These are phyloP conservation scores for Drosophila kurseongensis DNA, from an alignment of 1,140 invertebrate species.

Conservation along the genomic window DNA sequence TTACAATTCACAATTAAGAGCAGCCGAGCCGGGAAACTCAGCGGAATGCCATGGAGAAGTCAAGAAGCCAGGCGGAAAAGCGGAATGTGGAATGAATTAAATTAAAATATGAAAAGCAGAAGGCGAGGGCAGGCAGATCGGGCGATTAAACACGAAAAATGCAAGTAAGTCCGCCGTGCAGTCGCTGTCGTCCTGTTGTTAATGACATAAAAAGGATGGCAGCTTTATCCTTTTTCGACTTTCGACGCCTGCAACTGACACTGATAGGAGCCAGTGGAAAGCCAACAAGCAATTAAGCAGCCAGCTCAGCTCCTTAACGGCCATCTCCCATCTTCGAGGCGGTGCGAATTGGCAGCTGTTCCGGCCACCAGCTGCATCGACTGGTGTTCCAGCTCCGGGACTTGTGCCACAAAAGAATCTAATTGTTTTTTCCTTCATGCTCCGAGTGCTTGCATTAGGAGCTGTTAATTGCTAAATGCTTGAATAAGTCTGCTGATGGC, in stretches of 20 bases:
- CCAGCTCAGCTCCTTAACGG: conserved; percentile 32
- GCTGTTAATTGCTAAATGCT: conserved; percentile 45
- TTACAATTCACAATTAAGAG: conserved; percentile 27
- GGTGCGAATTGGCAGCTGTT: conserved; percentile 7
- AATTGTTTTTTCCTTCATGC: conserved; percentile 29
- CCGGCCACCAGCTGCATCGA: background rate
- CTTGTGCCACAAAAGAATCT: conserved; percentile 39
- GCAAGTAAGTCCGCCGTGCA: conserved; percentile 23
- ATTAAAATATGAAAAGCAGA: conserved; percentile 57
- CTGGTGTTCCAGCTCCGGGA: conserved; percentile 4
- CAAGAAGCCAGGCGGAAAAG: conserved; percentile 16
- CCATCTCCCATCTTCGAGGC: conserved; percentile 7
- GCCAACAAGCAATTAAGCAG: conserved; percentile 55
- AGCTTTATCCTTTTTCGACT: conserved; percentile 5
- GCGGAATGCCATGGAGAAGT: conserved; percentile 8
- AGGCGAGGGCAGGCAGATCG: conserved; percentile 8
- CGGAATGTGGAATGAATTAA: conserved; percentile 45
- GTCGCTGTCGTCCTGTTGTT: conserved; percentile 21
- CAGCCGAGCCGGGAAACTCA: background rate
- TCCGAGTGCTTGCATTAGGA: conserved; percentile 17
- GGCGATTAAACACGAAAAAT: conserved; percentile 24
- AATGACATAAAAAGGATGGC: conserved; percentile 50
- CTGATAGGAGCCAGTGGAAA: conserved; percentile 42
- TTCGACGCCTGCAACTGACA: conserved; percentile 44
- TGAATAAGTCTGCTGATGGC: conserved; percentile 31